Base-by-base conservation (phyloP, 2,113 vertebrate species). In the Passer montanus region DNA sequence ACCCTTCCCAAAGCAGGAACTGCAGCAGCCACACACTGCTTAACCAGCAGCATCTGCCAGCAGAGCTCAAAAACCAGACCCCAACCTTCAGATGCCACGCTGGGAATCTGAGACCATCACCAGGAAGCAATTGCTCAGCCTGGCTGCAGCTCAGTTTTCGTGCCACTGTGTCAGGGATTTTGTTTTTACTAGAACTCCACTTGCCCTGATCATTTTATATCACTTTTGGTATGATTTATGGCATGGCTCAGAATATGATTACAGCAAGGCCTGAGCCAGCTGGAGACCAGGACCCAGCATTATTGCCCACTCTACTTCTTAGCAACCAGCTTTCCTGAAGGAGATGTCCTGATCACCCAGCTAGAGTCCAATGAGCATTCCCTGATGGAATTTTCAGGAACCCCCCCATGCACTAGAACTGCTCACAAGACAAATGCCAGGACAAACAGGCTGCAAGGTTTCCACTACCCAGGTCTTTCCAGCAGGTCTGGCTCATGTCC, bases 191-290 rank as follows among this genome's bases (percentile, higher is more conserved):
- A 86, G 55, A 90, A 67, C 47, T 88, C 56, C 12, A 3, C 64
- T 94, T 59, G 63, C 87, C 59, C 47, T 27, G 47, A 77, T 62
- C 78, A 88, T 77, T 93, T 95, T 70, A 15, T 69, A 77, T 79
- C 70, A 67, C 63, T 82, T 91, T 55, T 52, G 49, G 47, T 37
- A 35, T 73, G 75, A 96, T 92, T 96, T 93, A 95, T 83, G 52
- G 92, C 84, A 79, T 16, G 17, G 84, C 59, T 78, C 53, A 80
- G 31, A 84, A 68, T 59, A 90, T 2, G 4, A 84, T 92, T 78
- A 49, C 50, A 70, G 55, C 52, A n/a, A 69, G 76, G 60, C 15
- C 79, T 15, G 62, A 81, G 90, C 83, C 90, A 95, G 76, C 68
- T 74, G 83, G 56, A 86, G 73, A 73, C 50, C 79, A 86, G 72